A percentile compares a stretch with the other conserved stretches of the same genome.
Evolutionary conservation across 2,888 invertebrate genomes (phyloP).

Genomic region (Caenorhabditis sp.): DNA sequence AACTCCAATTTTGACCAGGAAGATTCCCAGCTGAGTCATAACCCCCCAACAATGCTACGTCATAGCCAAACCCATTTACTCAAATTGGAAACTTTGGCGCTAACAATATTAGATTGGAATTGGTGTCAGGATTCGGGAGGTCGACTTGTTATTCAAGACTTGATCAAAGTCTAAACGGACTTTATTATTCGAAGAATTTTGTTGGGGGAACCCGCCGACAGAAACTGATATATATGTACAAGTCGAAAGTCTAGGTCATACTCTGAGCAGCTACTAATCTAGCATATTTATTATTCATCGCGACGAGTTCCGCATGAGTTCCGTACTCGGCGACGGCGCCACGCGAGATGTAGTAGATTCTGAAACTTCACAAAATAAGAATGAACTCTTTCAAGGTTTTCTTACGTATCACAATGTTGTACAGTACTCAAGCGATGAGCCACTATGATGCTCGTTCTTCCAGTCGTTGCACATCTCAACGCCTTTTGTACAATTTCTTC

Average conservation of each 20-base stretch:
- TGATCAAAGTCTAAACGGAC: conserved; percentile 40
- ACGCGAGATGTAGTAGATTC: conserved; percentile 71
- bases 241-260: conserved; percentile 9
- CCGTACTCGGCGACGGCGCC: conserved; percentile 72
- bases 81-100: no score
- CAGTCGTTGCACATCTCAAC: conserved; percentile 65
- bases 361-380: conserved; percentile 22
- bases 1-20: no score
- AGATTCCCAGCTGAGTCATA: no score
- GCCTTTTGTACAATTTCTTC: conserved; percentile 71
- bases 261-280: conserved; percentile 69
- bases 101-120: no score
- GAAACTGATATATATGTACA: neutral
- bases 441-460: conserved; percentile 73
- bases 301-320: conserved; percentile 71
- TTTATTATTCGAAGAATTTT: conserved; percentile 39
- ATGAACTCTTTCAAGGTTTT: no score
- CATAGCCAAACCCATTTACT: no score
- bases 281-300: conserved; percentile 70
- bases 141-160: no score
- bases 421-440: conserved; percentile 76
- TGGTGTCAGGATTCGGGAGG: no score
- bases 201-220: neutral
- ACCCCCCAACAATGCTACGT: no score
- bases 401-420: conserved; percentile 70